Evolutionary conservation across 2,888 invertebrate species (phyloP).

Genomic region (Mythimna lalbum): DNA sequence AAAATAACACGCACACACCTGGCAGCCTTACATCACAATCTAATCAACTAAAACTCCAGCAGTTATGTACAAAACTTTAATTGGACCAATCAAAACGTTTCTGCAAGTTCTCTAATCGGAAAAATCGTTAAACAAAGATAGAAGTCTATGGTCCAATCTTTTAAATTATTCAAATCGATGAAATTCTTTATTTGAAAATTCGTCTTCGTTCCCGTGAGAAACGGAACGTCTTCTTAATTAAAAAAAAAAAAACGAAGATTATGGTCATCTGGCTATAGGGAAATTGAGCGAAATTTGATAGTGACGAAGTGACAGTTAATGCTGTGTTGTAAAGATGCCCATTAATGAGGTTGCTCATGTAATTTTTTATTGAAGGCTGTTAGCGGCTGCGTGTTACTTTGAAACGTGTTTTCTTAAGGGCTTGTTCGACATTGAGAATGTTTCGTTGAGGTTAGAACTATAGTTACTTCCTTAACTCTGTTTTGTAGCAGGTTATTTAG

Average conservation of each 20-base stretch:
- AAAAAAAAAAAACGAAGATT: slow-evolving; percentile 52
- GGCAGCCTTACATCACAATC: slow-evolving; percentile 32
- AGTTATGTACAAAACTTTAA: slow-evolving; percentile 49
- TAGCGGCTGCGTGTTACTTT: slow-evolving; percentile 48
- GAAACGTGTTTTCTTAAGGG: slow-evolving; percentile 44
- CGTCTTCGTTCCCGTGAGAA: slow-evolving; percentile 73
- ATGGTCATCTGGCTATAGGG: slow-evolving; percentile 28
- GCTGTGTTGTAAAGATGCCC: slow-evolving; percentile 45
- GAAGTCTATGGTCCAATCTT: slow-evolving; percentile 43
- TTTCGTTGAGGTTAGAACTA: slow-evolving; percentile 1
- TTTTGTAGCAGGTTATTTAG: slow-evolving; percentile 13
- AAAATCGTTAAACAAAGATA: slow-evolving; percentile 60
- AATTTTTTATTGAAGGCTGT: slow-evolving; percentile 46
- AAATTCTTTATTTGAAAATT: slow-evolving; percentile 57
- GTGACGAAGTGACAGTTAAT: slow-evolving; percentile 46
- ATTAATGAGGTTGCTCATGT: slow-evolving; percentile 46
- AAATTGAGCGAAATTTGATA: slow-evolving; percentile 64
- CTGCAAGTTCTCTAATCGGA: slow-evolving; percentile 59
- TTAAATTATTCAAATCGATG: slow-evolving; percentile 67
- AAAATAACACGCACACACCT: slow-evolving; percentile 39
- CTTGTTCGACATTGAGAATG: slow-evolving; percentile 22
- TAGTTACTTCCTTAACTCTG: not conserved
- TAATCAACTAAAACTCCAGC: slow-evolving; percentile 26
- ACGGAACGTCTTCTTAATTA: slow-evolving; percentile 58
- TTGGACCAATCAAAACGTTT: slow-evolving; percentile 55